Base-by-base conservation (phyloP, 2,113 vertebrate species). In the Muntiacus muntjak region DNA sequence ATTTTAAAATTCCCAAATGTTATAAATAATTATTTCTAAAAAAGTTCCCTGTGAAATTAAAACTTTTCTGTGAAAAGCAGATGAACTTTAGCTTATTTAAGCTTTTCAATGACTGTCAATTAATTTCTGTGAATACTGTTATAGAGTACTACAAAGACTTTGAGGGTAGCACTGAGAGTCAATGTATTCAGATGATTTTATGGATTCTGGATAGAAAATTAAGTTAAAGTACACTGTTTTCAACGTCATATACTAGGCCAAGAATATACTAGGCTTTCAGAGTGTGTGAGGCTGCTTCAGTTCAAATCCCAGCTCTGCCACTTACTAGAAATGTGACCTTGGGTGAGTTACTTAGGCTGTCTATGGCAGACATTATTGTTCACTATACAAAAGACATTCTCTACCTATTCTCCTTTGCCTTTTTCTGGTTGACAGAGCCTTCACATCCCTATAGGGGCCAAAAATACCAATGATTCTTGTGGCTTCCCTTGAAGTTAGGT, bases 1-100 rank as follows among this genome's bases (percentile, higher is more conserved):
- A 84, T 95, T 96, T 98, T 96, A 95, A 60, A 95, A 86, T 93
- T 85, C 60, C 28, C 86, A 74, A 97, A 71, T 50, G 55, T 97
- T 92, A 93, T 52, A 98, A 98, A 95, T 97, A 98, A 87, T 95
- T 86, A 45, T 94, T 98, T 95, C n/a, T 79, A 30, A 26, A 95
- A 98, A 94, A 86, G 89, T 86, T 47, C 2, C 82, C 43, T 33
- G 40, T 86, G 76, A 33, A 98, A 95, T 95, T 36, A 87, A 97
- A 94, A 36, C 10, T 54, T 74, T 6, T 21, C 21, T 91, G 10
- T 95, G 23, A 62, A 85, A 67, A 94, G 89, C 74, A 92, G 26
- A 55, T 82, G 3, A 52, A 94, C 1, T 87, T 88, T 81, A 88
- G 50, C 57, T 95, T 62, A 55, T 87, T 83, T 86, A 85, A 95